Conservation (phyloP, 2,797 vertebrate species). For the Epinephelus awoara region DNA sequence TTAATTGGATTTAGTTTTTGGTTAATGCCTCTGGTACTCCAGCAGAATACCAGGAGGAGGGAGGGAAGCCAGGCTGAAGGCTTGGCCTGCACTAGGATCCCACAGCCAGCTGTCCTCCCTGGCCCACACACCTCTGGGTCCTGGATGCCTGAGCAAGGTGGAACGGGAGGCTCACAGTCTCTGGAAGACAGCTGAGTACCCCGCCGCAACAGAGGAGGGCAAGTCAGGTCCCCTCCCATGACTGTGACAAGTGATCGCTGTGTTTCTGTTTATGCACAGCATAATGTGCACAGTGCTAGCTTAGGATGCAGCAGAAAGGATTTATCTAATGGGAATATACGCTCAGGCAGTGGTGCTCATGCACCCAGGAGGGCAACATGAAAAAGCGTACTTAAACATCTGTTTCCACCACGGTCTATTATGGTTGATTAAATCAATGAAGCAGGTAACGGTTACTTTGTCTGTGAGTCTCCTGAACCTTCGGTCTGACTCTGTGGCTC, state of each 20-base stretch:
- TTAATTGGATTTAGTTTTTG: too few relatives aligned
- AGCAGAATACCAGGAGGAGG: too few relatives aligned
- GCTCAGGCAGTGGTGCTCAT: not conserved
- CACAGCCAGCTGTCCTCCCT: too few relatives aligned
- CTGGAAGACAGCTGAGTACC: too few relatives aligned
- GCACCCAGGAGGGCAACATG: not conserved
- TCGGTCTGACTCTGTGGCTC: not conserved
- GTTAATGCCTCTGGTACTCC: too few relatives aligned
- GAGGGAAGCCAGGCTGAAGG: too few relatives aligned
- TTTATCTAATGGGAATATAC: conserved; percentile 1
- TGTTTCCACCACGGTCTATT: conserved; percentile 7
- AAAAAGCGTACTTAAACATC: conserved; percentile 11
- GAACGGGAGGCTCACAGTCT: too few relatives aligned
- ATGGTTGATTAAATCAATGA: conserved; percentile 13
- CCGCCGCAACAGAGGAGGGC: too few relatives aligned
- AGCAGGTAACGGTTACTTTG: not conserved
- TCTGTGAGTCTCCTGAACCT: not conserved
- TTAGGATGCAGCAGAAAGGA: not conserved
- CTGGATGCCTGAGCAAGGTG: too few relatives aligned
- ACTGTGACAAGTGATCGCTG: not conserved
- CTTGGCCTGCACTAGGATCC: too few relatives aligned
- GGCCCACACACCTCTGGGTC: too few relatives aligned
- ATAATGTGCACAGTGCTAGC: not conserved
- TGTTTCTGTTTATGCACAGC: not conserved
- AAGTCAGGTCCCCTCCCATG: too few relatives aligned